Evolutionary conservation across 2,888 invertebrate species (phyloP), one percentile per base, ranked within the genome.

Genomic region (Agelastica alni): DNA sequence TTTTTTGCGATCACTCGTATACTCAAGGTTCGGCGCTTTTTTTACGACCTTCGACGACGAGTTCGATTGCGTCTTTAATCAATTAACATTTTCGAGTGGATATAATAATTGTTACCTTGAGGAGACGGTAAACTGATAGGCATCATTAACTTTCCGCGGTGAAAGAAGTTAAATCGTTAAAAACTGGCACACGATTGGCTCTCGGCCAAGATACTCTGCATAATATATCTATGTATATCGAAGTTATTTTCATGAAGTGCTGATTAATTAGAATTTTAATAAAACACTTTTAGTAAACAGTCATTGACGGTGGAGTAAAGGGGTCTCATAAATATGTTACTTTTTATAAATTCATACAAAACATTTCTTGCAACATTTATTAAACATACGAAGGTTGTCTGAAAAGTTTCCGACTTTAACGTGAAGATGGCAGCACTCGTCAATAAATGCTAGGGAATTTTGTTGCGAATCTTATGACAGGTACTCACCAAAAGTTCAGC

Each of bases 41-140:
- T 52, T 45, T 39, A 31, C 39, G 46, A 51, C 55, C 46, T 55
- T 51, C 55, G 42, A 16, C 46, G 51, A 46, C 55, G 45, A 42
- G 20, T 55, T 46, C 36, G 41, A 51, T 55, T 43, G 22, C 36
- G 26, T 34, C 51, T 37, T 45, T 48, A n/a, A 34, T 55, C 47
- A 55, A 55, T 51, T 46, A 51, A 51, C 46, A 55, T 55, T 55
- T 46, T 42, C 17, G 51, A 46, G 46, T 55, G 32, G 46, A 51
- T n/a, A n/a, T n/a, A n/a, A n/a, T 55, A 55, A 55, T 51, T 47
- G 46, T 55, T 55, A 55, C 51, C 55, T 55, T 55, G 55, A 31
- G 28, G 36, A 30, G 46, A 42, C 51, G 32, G 51, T 28, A 42
- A 46, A 53, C 43, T 46, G 51, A 51, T 45, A 36, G 34, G 44